Conservation (phyloP, 2,888 invertebrate genomes). For the Plemyria rubiginata region DNA sequence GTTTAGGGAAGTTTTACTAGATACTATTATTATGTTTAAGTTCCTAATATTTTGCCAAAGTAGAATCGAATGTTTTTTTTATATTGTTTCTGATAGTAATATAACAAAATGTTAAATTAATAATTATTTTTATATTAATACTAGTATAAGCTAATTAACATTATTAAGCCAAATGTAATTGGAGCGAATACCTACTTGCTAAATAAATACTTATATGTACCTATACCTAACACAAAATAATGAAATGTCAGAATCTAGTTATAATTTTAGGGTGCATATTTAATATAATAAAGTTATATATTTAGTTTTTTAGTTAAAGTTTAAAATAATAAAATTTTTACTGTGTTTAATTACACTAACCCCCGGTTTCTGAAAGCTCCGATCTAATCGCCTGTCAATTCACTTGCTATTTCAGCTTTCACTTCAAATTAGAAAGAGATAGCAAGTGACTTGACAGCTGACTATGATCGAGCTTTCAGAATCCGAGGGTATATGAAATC, state of each 20-base stretch:
- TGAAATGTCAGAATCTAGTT: constrained; percentile 35
- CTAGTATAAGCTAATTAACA: constrained; percentile 7
- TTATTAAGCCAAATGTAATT: constrained; percentile 36
- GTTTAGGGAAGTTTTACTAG: no score
- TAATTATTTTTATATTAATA: constrained; percentile 21
- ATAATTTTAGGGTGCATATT: background rate
- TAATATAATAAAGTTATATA: no score
- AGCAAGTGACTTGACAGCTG: no score
- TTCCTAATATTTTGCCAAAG: constrained; percentile 58
- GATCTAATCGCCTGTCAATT: no score
- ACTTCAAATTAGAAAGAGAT: no score
- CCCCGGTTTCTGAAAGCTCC: no score
- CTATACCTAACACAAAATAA: no score
- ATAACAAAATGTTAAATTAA: constrained; percentile 1
- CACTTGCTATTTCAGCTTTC: no score
- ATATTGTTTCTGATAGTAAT: background rate
- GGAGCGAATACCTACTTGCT: background rate
- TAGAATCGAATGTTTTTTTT: constrained; percentile 35
- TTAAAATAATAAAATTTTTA: no score
- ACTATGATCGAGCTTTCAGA: no score
- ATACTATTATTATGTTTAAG: constrained; percentile 34
- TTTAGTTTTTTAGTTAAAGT: no score
- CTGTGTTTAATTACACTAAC: background rate
- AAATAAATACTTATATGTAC: background rate
- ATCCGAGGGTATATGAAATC: no score